Evolutionary conservation across 2,888 invertebrate species (phyloP).

Genomic region (Tenodera sinensis): DNA sequence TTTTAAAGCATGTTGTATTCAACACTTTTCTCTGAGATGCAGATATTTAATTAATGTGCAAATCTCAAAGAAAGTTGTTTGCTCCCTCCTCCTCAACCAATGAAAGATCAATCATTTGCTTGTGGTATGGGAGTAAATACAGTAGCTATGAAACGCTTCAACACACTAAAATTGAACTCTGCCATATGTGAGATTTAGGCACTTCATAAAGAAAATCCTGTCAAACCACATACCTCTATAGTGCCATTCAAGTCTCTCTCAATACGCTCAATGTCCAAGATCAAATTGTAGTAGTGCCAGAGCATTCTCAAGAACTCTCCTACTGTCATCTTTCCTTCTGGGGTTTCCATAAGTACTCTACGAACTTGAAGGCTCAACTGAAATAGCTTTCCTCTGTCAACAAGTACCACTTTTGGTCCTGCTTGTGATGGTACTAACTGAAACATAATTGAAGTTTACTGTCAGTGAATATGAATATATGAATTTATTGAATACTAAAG

Average conservation of each 20-base stretch:
- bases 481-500: too few species aligned
- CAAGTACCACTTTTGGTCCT: constrained; percentile 50
- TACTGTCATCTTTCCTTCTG: constrained; percentile 49
- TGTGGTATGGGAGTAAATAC: too few species aligned
- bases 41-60: too few species aligned
- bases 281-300: constrained; percentile 43
- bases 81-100: too few species aligned
- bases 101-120: too few species aligned
- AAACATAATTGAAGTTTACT: too few species aligned
- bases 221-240: not conserved
- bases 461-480: too few species aligned
- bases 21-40: too few species aligned
- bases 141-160: not conserved
- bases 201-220: not conserved
- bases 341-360: constrained; percentile 52
- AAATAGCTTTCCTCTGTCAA: constrained; percentile 51
- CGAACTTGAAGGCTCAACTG: constrained; percentile 53
- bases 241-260: not conserved
- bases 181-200: not conserved
- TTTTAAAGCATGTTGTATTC: too few species aligned
- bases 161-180: not conserved
- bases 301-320: constrained; percentile 48
- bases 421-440: constrained; percentile 34
- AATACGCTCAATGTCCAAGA: constrained; percentile 40
- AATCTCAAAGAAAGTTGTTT: too few species aligned